phyloP scores from a whole-genome alignment of 2,113 vertebrate species.

The Antennarius striatus region DNA sequence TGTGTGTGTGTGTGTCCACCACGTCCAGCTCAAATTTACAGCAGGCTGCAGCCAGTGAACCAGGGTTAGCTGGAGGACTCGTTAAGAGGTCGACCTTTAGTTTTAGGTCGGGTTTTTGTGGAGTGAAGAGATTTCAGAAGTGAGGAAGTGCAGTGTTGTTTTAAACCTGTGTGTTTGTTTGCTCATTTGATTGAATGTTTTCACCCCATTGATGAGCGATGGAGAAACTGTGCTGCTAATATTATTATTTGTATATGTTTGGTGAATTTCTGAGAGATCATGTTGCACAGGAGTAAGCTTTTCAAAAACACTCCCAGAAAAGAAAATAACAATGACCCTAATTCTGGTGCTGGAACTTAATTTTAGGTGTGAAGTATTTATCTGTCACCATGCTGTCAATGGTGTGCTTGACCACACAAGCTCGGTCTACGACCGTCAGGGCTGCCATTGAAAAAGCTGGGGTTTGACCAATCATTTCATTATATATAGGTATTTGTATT shows the following conservation, averaged over 20 bases:
- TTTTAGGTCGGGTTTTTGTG: conserved; percentile 69
- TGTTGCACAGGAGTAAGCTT: neutral
- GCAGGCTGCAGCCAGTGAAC: conserved; percentile 73
- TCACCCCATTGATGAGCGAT: conserved; percentile 34
- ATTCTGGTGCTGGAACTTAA: neutral
- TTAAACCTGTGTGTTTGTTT: conserved; percentile 74
- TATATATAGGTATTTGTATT: too few relatives aligned
- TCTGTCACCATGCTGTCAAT: neutral
- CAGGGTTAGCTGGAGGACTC: conserved; percentile 67
- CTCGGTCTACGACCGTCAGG: too few relatives aligned
- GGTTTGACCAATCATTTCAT: too few relatives aligned
- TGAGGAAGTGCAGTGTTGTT: conserved; percentile 70
- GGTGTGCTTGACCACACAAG: too few relatives aligned
- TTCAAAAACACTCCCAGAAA: neutral
- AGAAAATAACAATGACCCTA: neutral
- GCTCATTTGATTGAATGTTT: conserved; percentile 70
- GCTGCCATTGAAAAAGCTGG: too few relatives aligned
- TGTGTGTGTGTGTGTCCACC: conserved; percentile 23
- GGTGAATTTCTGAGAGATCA: conserved; percentile 9
- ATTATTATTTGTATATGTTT: conserved; percentile 2
- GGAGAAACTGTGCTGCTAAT: conserved; percentile 29
- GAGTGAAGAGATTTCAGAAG: conserved; percentile 68
- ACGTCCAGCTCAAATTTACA: conserved; percentile 76
- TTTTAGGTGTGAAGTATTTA: neutral
- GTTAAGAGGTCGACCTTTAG: conserved; percentile 73